Conservation (phyloP, 2,113 vertebrate genomes). For the Burhinus bistriatus region DNA sequence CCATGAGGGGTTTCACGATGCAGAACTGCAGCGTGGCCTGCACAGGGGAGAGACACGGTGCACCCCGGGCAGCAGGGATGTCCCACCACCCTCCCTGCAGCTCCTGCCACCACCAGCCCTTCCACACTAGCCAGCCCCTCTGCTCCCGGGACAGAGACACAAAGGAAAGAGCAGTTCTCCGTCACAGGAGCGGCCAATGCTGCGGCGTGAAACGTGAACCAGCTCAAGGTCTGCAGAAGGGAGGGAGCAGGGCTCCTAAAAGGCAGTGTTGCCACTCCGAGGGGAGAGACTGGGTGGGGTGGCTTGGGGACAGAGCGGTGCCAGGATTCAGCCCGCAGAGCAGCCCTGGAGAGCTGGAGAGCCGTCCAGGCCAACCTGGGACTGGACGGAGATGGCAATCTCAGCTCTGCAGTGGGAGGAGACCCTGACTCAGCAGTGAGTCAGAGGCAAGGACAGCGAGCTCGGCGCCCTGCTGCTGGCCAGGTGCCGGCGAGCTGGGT, state of each 20-base stretch:
- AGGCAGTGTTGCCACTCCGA: rapidly evolving
- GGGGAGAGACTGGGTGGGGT: background rate
- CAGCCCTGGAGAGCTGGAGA: background rate
- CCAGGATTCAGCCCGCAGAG: background rate
- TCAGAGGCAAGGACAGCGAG: constrained; percentile 49
- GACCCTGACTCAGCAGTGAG: constrained; percentile 69
- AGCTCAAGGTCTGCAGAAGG: background rate
- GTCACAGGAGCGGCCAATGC: background rate
- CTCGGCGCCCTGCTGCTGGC: constrained; percentile 25
- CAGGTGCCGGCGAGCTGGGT: background rate
- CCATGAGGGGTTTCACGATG: constrained; percentile 94
- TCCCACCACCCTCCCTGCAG: background rate
- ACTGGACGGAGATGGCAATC: constrained; percentile 45
- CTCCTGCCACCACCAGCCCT: background rate
- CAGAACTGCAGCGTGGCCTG: constrained; percentile 98
- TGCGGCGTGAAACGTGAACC: background rate
- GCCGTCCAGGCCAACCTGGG: background rate
- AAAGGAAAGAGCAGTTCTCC: background rate
- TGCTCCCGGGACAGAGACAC: background rate
- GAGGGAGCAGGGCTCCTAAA: background rate
- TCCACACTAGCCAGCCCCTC: background rate
- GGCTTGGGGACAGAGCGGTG: background rate
- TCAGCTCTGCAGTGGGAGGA: constrained; percentile 55
- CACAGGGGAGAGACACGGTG: background rate
- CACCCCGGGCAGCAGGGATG: background rate